These are phyloP conservation scores for Neelides folsomi DNA, from an alignment of 2,888 invertebrate species.

Conservation along the genomic window DNA sequence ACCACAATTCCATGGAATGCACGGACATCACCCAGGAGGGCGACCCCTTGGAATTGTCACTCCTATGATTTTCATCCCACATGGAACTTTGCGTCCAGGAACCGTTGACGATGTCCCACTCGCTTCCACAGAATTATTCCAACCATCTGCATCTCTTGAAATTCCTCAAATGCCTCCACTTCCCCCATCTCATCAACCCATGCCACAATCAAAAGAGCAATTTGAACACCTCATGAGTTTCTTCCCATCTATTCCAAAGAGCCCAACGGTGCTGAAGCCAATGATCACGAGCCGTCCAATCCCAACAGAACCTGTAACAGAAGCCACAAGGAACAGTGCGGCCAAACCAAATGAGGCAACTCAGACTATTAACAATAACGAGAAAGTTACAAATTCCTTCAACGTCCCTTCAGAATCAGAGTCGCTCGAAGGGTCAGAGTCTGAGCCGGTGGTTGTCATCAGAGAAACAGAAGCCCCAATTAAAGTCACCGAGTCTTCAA, in stretches of 20 bases:
- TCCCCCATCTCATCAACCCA: background rate
- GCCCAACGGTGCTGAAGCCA: too few relatives aligned
- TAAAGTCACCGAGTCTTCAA: background rate
- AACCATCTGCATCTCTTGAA: conserved; percentile 5
- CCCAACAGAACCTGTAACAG: conserved; percentile 8
- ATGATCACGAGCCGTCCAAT: conserved; percentile 1
- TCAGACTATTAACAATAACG: too few relatives aligned
- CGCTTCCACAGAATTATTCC: conserved; percentile 15
- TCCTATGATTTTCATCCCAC: background rate
- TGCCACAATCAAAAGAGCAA: too few relatives aligned
- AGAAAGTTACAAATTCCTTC: too few relatives aligned
- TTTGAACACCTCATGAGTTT: too few relatives aligned
- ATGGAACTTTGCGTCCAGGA: conserved; percentile 13
- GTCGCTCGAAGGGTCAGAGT: too few relatives aligned
- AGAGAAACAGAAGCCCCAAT: too few relatives aligned
- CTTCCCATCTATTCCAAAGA: too few relatives aligned
- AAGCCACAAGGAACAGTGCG: conserved; percentile 1
- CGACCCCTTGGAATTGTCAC: background rate
- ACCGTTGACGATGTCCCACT: conserved; percentile 14
- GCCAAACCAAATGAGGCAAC: too few relatives aligned
- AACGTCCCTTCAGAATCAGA: too few relatives aligned
- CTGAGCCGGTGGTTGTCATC: too few relatives aligned
- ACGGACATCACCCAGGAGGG: background rate
- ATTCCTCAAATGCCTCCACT: background rate
- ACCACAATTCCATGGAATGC: background rate